Conservation (phyloP, 2,113 vertebrate genomes). For the Lontra canadensis region DNA sequence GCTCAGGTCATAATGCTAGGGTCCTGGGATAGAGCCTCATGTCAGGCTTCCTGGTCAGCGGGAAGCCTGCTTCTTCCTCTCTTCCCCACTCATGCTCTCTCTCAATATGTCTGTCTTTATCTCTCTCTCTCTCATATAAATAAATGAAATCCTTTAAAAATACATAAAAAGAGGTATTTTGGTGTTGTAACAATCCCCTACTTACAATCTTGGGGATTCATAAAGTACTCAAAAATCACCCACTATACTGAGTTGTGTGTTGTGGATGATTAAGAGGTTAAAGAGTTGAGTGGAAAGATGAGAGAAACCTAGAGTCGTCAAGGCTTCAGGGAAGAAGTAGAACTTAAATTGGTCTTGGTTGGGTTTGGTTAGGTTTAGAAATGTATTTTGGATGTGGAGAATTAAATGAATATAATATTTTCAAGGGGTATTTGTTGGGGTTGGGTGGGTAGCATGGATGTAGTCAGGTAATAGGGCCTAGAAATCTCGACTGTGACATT, state of each 20-base stretch:
- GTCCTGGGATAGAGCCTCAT: too few species aligned
- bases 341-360: not conserved
- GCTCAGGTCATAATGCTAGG: too few species aligned
- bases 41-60: too few species aligned
- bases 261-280: not conserved
- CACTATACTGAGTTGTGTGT: not conserved
- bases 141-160: too few species aligned
- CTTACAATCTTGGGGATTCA: too few species aligned
- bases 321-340: not conserved
- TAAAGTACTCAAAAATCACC: not conserved
- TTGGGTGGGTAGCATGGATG: not conserved
- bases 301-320: not conserved
- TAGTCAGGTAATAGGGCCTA: not conserved
- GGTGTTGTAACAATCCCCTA: too few species aligned
- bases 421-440: not conserved
- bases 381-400: not conserved
- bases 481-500: not conserved
- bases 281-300: not conserved
- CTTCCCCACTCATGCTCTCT: too few species aligned
- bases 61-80: too few species aligned
- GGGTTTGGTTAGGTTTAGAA: slow-evolving; percentile 14
- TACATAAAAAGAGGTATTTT: too few species aligned
- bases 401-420: slow-evolving; percentile 29
- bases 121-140: too few species aligned
- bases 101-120: too few species aligned